Conservation (phyloP, 2,888 invertebrate genomes). For the Heliconius sara region DNA sequence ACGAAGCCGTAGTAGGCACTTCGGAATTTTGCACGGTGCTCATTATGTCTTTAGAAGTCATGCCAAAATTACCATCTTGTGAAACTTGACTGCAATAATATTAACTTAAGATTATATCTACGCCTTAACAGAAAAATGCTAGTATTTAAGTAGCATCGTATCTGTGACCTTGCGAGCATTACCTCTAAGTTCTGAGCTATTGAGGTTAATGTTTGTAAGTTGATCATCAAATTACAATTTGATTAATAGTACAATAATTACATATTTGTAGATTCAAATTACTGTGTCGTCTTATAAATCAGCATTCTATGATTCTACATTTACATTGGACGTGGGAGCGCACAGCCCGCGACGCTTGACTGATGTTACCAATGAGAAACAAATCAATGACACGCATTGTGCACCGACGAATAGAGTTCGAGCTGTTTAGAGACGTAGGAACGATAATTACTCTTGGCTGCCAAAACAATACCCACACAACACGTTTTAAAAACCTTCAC, state of each 20-base stretch:
- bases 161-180: slow-evolving; percentile 8
- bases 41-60: slow-evolving; percentile 55
- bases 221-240: slow-evolving; percentile 17
- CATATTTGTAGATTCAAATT: slow-evolving; percentile 22
- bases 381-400: slow-evolving; percentile 63
- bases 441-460: slow-evolving; percentile 52
- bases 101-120: slow-evolving; percentile 1
- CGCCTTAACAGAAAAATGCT: not conserved
- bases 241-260: slow-evolving; percentile 26
- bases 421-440: slow-evolving; percentile 29
- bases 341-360: slow-evolving; percentile 68
- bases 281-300: slow-evolving; percentile 23
- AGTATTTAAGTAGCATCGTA: slow-evolving; percentile 6
- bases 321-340: slow-evolving; percentile 68
- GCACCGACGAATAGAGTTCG: slow-evolving; percentile 21
- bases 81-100: slow-evolving; percentile 44
- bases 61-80: slow-evolving; percentile 48
- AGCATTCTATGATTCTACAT: slow-evolving; percentile 32
- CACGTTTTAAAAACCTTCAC: slow-evolving; percentile 9
- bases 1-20: slow-evolving; percentile 56
- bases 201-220: slow-evolving; percentile 25
- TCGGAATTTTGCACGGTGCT: slow-evolving; percentile 54
- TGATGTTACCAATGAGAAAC: slow-evolving; percentile 77
- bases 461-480: slow-evolving; percentile 44
- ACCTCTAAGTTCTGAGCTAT: slow-evolving; percentile 4